Evolutionary conservation across 2,888 invertebrate species (phyloP).

Genomic region (Acrobasis suavella): DNA sequence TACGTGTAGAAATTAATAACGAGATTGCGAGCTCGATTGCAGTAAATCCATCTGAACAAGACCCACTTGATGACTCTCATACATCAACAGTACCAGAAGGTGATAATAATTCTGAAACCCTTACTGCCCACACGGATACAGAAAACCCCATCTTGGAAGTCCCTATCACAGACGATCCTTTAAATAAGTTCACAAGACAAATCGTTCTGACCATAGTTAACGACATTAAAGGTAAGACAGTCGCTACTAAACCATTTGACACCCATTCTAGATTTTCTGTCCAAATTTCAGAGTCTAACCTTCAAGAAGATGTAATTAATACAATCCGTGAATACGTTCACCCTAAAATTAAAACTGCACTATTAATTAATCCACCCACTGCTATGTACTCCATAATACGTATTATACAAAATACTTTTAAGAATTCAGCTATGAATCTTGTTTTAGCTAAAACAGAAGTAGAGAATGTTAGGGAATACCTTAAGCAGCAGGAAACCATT

Average conservation of each 20-base stretch:
- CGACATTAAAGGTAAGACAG: slow-evolving; percentile 27
- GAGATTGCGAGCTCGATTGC: background rate
- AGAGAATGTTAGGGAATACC: slow-evolving; percentile 36
- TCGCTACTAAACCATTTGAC: no score
- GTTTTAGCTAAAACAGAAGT: slow-evolving; percentile 33
- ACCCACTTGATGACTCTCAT: no score
- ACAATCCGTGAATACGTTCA: slow-evolving; percentile 38
- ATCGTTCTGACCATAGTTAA: slow-evolving; percentile 32
- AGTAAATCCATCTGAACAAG: slow-evolving; percentile 1
- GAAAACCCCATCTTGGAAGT: slow-evolving; percentile 37
- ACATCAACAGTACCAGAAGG: background rate
- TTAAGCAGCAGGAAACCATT: slow-evolving; percentile 38
- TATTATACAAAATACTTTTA: slow-evolving; percentile 34
- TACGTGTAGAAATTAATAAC: slow-evolving; percentile 12
- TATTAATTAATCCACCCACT: slow-evolving; percentile 2
- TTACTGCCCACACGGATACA: slow-evolving; percentile 29
- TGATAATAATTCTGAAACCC: slow-evolving; percentile 26
- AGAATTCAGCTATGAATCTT: slow-evolving; percentile 34
- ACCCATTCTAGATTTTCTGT: no score
- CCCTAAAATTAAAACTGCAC: slow-evolving; percentile 33
- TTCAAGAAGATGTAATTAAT: slow-evolving; percentile 29
- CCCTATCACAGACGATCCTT: slow-evolving; percentile 34
- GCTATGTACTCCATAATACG: slow-evolving; percentile 34
- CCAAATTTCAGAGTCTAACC: no score
- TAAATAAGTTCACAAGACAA: slow-evolving; percentile 35